Evolutionary conservation across 2,888 invertebrate genomes (phyloP), one percentile per base, ranked within the genome.

Genomic region (Mamestra brassicae): DNA sequence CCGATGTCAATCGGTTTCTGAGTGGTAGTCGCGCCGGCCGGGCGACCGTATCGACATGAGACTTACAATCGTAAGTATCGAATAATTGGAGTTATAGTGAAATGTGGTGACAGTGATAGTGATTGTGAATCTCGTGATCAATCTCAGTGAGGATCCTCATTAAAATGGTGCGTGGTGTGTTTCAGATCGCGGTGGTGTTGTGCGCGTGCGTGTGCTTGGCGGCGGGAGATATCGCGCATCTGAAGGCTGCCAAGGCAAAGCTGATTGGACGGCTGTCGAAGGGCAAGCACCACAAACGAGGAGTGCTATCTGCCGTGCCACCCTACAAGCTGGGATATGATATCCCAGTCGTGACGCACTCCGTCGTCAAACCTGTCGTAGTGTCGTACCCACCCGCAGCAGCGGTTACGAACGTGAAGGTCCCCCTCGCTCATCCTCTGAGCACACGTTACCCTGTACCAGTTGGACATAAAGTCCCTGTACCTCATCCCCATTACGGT

Each of bases 271-370:
- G 92, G 60, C 87, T 95, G 61, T 88, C 83, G 47, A 90, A 89
- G 70, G 88, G 88, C 76, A 94, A 92, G 83, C 96, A 96, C 66
- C 94, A 95, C 87, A 96, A 96, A 85, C 91, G 96, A 13, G 96
- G 96, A 74, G 92, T 94, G 17, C 89, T 95, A 62, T 93, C 95
- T 13, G 80, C 90, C 6, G 90, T 96, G n/a, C 96, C 96, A 0
- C 92, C 97, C 4, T 97, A 92, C 89, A 97, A 97, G 76, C 92
- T 95, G 8, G 97, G 97, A 54, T 94, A 96, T 76, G 97, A 97
- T 80, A 95, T 96, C 64, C 96, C 96, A 0, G 92, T 89, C 8
- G 95, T 97, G 26, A 94, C 96, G 0, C 97, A 97, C 85, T 97
- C 97, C 1, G 90, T 96, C 11, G 88, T 96, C 26, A 96, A 96